A percentile compares a stretch with the other conserved stretches of the same genome.
Evolutionary conservation across 2,888 invertebrate genomes (phyloP).

Genomic region (Rhaphigaster nebulosa): DNA sequence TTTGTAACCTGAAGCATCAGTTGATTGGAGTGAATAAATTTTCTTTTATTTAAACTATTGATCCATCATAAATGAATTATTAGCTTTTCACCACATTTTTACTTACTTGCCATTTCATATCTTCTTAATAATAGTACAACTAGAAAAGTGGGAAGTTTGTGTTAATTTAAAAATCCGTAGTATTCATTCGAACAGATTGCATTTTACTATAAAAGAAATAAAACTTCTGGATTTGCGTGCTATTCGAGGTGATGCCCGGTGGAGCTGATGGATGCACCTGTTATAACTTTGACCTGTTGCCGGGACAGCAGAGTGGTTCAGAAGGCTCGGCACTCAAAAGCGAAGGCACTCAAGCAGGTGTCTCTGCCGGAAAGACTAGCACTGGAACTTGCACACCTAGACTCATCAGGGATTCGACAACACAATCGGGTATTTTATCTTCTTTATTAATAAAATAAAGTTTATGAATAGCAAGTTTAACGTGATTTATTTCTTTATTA

Average conservation of each 20-base stretch:
- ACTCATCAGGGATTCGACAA: slow-evolving; percentile 64
- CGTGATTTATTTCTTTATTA: too few species aligned
- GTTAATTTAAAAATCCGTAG: slow-evolving; percentile 22
- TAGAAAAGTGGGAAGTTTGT: not conserved
- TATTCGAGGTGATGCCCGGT: slow-evolving; percentile 57
- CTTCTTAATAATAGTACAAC: not conserved
- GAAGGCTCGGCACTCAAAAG: slow-evolving; percentile 71
- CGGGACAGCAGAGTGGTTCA: slow-evolving; percentile 48
- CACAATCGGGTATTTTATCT: slow-evolving; percentile 66
- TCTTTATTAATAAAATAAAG: not conserved
- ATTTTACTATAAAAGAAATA: slow-evolving; percentile 14
- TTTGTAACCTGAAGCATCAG: too few species aligned
- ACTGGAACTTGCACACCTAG: slow-evolving; percentile 67
- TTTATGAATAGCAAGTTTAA: not conserved
- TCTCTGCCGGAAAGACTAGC: slow-evolving; percentile 66
- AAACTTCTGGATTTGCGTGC: slow-evolving; percentile 56
- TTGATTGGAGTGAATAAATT: not conserved
- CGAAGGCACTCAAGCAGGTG: slow-evolving; percentile 85
- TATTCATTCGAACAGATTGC: not conserved
- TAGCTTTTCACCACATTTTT: not conserved
- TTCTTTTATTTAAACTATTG: not conserved
- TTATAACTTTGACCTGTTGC: slow-evolving; percentile 59
- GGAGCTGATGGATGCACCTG: slow-evolving; percentile 57
- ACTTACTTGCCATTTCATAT: not conserved
- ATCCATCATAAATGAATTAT: not conserved